Evolutionary conservation across 2,113 vertebrate genomes (phyloP), one percentile per base, ranked within the genome.

Genomic region (Xyliphius kryptos): DNA sequence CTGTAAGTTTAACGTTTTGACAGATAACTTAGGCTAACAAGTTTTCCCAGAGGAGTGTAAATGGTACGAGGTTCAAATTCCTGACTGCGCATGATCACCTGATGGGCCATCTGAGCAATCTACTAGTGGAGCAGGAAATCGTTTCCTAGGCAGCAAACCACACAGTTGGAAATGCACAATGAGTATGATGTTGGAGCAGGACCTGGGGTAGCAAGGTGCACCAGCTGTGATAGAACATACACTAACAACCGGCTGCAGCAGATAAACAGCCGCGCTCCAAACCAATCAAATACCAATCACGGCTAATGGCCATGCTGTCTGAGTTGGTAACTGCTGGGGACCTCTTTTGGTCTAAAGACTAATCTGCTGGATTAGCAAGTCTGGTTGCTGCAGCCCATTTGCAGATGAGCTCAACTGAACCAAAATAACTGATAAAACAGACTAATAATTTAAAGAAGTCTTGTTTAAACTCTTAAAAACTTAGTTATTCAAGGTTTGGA

Each of bases 231-330:
- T 55, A 57, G 48, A 37, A 67, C 41, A 26, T 41, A 50, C 51
- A 21, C 20, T 16, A 52, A 49, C n/a, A 44, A 41, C 26, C 62
- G 56, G 61, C 38, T 36, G 13, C 15, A 36, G 43, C 59, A 55
- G 67, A 62, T 70, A 63, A 63, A 62, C 50, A 61, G 61, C 53
- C 37, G 41, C n/a, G 19, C 59, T 50, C 59, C 46, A 15, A 63
- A 72, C 49, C 48, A 72, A 21, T 63, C 32, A 72, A 67, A 59
- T 58, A 26, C 48, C 58, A 71, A 67, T 71, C 63, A 63, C 54
- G 15, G 51, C 32, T 67, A 71, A 67, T 58, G 61, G 60, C 17
- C 70, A 53, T 22, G 13, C 59, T 59, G 43, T 26, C 55, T 48
- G 38, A 54, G 40, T 41, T 64, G 14, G 55, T 43, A 60, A 61